phyloP scores from a whole-genome alignment of 2,113 vertebrate genomes.

The Martes martes region DNA sequence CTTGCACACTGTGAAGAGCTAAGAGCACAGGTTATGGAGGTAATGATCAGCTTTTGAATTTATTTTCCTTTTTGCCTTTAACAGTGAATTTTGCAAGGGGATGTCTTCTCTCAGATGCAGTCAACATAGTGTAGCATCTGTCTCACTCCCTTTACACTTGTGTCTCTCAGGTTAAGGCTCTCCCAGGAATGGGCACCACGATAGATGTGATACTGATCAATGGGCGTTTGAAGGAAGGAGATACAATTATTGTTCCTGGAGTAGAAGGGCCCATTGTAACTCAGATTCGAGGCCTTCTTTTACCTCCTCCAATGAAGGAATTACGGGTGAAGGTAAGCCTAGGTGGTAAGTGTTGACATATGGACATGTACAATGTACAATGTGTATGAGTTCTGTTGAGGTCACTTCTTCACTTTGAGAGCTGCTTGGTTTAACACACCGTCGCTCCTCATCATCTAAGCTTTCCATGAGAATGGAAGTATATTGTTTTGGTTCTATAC shows the following conservation, averaged over 20 bases:
- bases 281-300: slow-evolving; percentile 94
- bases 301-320: slow-evolving; percentile 97
- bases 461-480: neutral
- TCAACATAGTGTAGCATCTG: neutral
- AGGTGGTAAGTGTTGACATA: rapidly evolving
- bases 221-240: slow-evolving; percentile 91
- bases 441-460: neutral
- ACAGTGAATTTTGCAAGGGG: neutral
- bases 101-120: neutral
- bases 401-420: neutral
- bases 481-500: neutral
- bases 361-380: rapidly evolving
- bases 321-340: slow-evolving; percentile 92
- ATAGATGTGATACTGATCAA: slow-evolving; percentile 99
- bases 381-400: neutral
- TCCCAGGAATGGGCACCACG: slow-evolving; percentile 98
- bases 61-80: neutral
- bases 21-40: slow-evolving; percentile 99
- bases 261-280: slow-evolving; percentile 98
- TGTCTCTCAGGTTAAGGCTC: slow-evolving; percentile 92
- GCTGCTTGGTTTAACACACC: neutral
- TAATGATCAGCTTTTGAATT: slow-evolving; percentile 72
- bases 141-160: neutral
- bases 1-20: slow-evolving; percentile 96
- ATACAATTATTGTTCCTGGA: slow-evolving; percentile 96